Percentiles rank a stretch among this genome's conserved stretches.
Evolutionary conservation across 2,113 vertebrate species (phyloP).

Genomic region (Thalassoma bifasciatum): DNA sequence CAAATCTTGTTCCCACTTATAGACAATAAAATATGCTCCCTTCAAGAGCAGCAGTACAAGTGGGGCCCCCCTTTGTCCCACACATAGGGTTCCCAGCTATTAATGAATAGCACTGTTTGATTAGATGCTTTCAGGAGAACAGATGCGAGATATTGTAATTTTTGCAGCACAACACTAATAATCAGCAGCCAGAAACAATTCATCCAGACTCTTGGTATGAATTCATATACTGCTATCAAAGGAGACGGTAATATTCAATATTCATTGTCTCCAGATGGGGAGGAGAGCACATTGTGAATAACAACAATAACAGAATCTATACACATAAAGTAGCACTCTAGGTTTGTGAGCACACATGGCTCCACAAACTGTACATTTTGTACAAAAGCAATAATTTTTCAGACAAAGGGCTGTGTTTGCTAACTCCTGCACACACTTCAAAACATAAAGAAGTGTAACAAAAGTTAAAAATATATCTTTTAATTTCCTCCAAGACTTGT

Average conservation of each 20-base stretch:
- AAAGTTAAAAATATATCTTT: too few relatives aligned
- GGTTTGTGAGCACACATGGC: background rate
- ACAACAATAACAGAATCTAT: background rate
- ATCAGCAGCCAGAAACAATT: slow-evolving; percentile 23
- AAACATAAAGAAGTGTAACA: too few relatives aligned
- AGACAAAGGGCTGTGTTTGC: too few relatives aligned
- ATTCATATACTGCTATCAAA: slow-evolving; percentile 34
- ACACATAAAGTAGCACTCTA: background rate
- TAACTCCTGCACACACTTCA: too few relatives aligned
- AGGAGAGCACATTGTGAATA: background rate
- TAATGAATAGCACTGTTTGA: slow-evolving; percentile 34
- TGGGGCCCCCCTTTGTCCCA: slow-evolving; percentile 39
- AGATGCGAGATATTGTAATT: slow-evolving; percentile 36
- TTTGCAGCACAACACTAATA: slow-evolving; percentile 39
- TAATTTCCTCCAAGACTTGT: too few relatives aligned
- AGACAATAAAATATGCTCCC: slow-evolving; percentile 51
- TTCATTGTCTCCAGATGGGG: slow-evolving; percentile 13
- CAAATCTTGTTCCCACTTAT: slow-evolving; percentile 60
- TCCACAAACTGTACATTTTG: too few relatives aligned
- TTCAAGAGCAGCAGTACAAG: slow-evolving; percentile 46
- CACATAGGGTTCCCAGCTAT: slow-evolving; percentile 30
- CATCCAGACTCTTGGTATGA: slow-evolving; percentile 22
- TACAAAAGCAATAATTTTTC: too few relatives aligned
- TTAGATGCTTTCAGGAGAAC: slow-evolving; percentile 38
- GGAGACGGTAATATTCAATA: slow-evolving; percentile 26